Conservation (phyloP, 2,888 invertebrate species). For the Netelia melanura region DNA sequence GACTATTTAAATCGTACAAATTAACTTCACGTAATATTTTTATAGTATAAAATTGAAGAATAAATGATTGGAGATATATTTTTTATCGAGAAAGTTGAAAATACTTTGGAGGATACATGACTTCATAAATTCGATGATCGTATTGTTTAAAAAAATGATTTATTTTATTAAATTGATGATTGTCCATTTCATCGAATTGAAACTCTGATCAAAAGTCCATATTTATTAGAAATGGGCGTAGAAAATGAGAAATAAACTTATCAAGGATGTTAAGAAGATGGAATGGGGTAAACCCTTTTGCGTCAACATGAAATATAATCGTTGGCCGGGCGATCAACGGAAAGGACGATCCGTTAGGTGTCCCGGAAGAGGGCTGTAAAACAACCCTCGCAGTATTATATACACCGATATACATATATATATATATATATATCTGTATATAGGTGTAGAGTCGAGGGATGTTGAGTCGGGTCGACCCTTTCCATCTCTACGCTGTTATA, state of each 20-base stretch:
- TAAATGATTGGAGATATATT: too few relatives aligned
- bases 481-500: constrained; percentile 67
- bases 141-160: neutral
- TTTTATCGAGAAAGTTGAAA: too few relatives aligned
- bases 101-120: too few relatives aligned
- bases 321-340: constrained; percentile 49
- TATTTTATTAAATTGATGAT: neutral
- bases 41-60: too few relatives aligned
- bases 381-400: constrained; percentile 73
- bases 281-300: constrained; percentile 34
- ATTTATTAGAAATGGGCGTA: neutral
- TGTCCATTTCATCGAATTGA: neutral
- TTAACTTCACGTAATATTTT: too few relatives aligned
- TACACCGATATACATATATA: neutral
- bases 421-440: neutral
- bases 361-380: constrained; percentile 80
- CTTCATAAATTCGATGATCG: neutral
- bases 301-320: constrained; percentile 44
- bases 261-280: neutral
- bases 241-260: neutral
- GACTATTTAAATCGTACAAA: too few relatives aligned
- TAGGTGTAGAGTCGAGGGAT: neutral
- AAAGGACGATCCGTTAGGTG: constrained; percentile 55
- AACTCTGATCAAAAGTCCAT: neutral
- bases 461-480: constrained; percentile 62